These are phyloP conservation scores for Anneissia japonica DNA, from an alignment of 35 echinoderm and acorn worm genomes.

Conservation along the genomic window DNA sequence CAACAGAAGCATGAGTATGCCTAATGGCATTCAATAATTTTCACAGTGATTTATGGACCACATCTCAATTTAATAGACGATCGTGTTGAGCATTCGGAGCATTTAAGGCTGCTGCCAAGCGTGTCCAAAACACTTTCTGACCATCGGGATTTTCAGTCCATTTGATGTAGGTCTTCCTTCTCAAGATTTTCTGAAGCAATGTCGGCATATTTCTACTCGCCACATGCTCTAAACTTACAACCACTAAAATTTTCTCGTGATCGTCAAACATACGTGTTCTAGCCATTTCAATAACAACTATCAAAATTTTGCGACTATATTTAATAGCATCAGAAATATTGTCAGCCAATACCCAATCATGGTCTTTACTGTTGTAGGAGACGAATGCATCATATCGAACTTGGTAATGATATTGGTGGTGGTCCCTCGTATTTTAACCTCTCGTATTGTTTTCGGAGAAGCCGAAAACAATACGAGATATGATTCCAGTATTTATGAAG, in stretches of 20 bases:
- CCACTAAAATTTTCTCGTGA: background rate
- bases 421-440: background rate
- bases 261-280: background rate
- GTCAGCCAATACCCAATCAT: constrained; percentile 45
- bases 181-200: background rate
- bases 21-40: too few species aligned
- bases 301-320: constrained; percentile 35
- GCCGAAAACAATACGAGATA: too few species aligned
- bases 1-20: too few species aligned
- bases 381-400: constrained; percentile 48
- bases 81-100: background rate
- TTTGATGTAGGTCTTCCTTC: constrained; percentile 9
- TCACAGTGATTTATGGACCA: too few species aligned
- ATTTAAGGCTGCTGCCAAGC: background rate
- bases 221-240: background rate
- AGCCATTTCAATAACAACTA: constrained; percentile 44
- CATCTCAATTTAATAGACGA: background rate
- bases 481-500: background rate
- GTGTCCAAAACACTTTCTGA: background rate
- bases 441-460: background rate
- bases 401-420: background rate
- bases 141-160: background rate
- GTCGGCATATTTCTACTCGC: background rate
- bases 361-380: constrained; percentile 61
- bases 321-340: constrained; percentile 56